Evolutionary conservation across 92 coral and sea anemone genomes (phyloP).

Genomic region (Palythoa grandiflora): DNA sequence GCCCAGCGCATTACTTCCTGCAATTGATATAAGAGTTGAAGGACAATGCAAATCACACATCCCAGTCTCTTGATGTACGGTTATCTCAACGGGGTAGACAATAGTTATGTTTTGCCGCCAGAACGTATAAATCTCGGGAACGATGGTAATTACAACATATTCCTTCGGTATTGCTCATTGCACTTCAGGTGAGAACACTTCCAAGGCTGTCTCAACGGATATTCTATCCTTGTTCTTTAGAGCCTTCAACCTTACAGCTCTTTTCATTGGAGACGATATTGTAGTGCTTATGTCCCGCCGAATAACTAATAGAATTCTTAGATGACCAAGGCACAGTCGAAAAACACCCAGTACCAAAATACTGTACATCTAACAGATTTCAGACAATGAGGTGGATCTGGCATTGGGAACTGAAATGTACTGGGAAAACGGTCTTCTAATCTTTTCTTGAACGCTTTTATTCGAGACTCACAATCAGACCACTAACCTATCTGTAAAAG

Average conservation of each 20-base stretch:
- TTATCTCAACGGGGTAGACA: constrained; percentile 40
- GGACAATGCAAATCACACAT: constrained; percentile 26
- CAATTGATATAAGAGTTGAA: constrained; percentile 16
- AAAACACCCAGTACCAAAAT: neutral
- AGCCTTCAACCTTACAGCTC: neutral
- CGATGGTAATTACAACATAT: constrained; percentile 31
- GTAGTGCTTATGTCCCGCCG: neutral
- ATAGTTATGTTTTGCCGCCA: constrained; percentile 49
- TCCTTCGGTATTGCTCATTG: neutral
- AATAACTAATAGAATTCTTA: neutral
- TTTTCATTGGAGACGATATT: constrained; percentile 5
- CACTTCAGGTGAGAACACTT: neutral
- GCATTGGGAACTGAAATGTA: neutral
- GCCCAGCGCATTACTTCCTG: constrained; percentile 36
- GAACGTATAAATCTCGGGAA: constrained; percentile 54
- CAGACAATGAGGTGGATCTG: neutral
- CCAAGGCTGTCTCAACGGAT: constrained; percentile 3
- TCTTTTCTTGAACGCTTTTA: constrained; percentile 55
- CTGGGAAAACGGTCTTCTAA: neutral
- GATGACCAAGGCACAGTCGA: neutral
- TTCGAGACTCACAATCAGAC: constrained; percentile 54
- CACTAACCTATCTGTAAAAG: constrained; percentile 43
- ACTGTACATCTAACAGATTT: neutral
- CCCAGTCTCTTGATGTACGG: constrained; percentile 33
- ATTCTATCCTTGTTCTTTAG: neutral